A percentile compares a stretch with the other conserved stretches of the same genome.
phyloP scores from a whole-genome alignment of 2,113 vertebrate genomes.

The Hydropotes inermis region DNA sequence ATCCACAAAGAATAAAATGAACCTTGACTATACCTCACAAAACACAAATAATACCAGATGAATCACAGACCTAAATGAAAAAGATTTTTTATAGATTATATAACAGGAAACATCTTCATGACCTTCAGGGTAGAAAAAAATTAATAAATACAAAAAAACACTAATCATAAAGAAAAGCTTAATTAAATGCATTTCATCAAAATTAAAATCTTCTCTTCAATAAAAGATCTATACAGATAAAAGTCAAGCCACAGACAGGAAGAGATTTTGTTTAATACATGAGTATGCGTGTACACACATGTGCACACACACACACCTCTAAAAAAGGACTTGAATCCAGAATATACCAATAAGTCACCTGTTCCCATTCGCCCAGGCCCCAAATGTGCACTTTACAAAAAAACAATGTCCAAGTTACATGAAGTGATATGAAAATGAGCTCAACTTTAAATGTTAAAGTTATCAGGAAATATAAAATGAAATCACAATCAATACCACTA shows the following conservation, averaged over 20 bases:
- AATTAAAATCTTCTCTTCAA: background rate
- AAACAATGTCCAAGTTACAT: background rate
- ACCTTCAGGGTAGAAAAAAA: background rate
- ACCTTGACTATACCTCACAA: background rate
- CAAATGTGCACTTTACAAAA: background rate
- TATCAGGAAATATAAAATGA: background rate
- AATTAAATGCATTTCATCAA: background rate
- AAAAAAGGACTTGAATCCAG: background rate
- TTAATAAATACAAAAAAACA: background rate
- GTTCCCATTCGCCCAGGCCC: background rate
- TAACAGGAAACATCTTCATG: background rate
- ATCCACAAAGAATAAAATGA: background rate
- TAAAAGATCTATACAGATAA: background rate
- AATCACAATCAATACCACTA: background rate
- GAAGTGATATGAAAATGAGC: background rate
- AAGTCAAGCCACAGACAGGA: background rate
- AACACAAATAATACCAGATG: slow-evolving; percentile 2
- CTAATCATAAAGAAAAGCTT: background rate
- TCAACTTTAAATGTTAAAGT: background rate
- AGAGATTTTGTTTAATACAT: background rate
- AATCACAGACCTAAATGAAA: background rate
- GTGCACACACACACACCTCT: background rate
- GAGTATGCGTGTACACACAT: background rate
- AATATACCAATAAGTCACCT: background rate
- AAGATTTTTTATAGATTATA: background rate